phyloP scores from a whole-genome alignment of 2,888 invertebrate species.

The Aspidiotus rigidus region DNA sequence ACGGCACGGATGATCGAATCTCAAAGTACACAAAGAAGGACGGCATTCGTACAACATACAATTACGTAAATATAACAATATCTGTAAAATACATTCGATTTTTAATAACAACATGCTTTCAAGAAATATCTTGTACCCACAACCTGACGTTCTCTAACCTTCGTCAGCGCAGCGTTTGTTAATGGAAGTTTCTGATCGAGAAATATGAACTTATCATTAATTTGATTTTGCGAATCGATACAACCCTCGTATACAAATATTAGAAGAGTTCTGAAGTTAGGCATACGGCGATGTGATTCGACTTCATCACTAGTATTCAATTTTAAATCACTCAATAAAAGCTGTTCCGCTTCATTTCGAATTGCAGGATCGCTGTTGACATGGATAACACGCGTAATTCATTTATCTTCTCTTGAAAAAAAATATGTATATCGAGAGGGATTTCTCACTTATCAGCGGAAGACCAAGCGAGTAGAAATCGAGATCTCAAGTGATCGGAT shows the following conservation, averaged over 20 bases:
- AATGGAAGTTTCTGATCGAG: slow-evolving; percentile 20
- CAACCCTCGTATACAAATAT: slow-evolving; percentile 12
- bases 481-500: slow-evolving; percentile 16
- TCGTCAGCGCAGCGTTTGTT: not conserved
- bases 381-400: not conserved
- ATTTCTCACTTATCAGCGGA: slow-evolving; percentile 17
- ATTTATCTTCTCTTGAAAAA: not conserved
- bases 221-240: slow-evolving; percentile 1
- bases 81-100: slow-evolving; percentile 1
- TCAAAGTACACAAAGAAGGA: slow-evolving; percentile 14
- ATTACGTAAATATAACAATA: slow-evolving; percentile 11
- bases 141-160: not conserved
- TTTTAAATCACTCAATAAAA: slow-evolving; percentile 19
- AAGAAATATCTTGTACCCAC: not conserved
- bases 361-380: slow-evolving; percentile 10
- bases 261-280: slow-evolving; percentile 13
- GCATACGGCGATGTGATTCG: slow-evolving; percentile 1
- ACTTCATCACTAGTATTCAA: not conserved
- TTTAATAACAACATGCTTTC: not conserved
- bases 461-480: slow-evolving; percentile 19
- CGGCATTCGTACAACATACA: slow-evolving; percentile 25
- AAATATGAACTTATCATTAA: slow-evolving; percentile 6
- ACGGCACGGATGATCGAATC: slow-evolving; percentile 20
- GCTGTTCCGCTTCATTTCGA: slow-evolving; percentile 21
- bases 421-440: not conserved